Base-by-base conservation (phyloP, 2,888 invertebrate species). In the Notodonta dromedarius region DNA sequence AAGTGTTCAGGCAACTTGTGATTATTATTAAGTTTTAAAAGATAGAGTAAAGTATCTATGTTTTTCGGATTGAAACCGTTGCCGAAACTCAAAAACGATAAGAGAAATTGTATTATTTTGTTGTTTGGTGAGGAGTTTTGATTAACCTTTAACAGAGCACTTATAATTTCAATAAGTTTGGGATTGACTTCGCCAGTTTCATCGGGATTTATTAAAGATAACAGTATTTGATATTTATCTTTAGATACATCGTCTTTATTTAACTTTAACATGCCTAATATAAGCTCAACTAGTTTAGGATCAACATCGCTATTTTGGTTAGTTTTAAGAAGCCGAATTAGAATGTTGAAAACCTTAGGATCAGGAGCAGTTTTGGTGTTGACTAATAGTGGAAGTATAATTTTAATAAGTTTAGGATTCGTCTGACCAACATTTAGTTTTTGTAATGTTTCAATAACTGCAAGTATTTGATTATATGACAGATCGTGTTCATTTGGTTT, bases 231-330 rank as follows among this genome's bases (percentile, higher is more conserved):
- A 13, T 44, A 44, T 56, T 13, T 56, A 4, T 44, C n/a, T 51
- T 35, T 9, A 54, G 54, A 32, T 42, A 46, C 24, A 65, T 52
- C 7, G n/a, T 48, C 0, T 42, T 32, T 52, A 42, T 16, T 51
- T 46, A 63, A 13, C 44, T 62, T 57, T 42, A 73, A 51, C 35
- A 74, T 50, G 16, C 58, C 59, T 58, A 68, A 44, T 44, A 67
- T 40, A 14, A 74, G 64, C 52, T 74, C 62, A 50, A 73, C 14
- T n/a, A 44, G 48, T 58, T 55, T 70, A 7, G 13, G 46, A 50
- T 74, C 67, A 3, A 48, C 42, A 7, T 40, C 16, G 1, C 68
- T 66, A 12, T 59, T 39, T 3, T 24, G 12, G 35, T 65, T 61
- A 7, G 61, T 60, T 55, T 63, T 65, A 14, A 74, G 54, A 13